Conservation (phyloP, 2,888 invertebrate species). For the Pyralis farinalis region DNA sequence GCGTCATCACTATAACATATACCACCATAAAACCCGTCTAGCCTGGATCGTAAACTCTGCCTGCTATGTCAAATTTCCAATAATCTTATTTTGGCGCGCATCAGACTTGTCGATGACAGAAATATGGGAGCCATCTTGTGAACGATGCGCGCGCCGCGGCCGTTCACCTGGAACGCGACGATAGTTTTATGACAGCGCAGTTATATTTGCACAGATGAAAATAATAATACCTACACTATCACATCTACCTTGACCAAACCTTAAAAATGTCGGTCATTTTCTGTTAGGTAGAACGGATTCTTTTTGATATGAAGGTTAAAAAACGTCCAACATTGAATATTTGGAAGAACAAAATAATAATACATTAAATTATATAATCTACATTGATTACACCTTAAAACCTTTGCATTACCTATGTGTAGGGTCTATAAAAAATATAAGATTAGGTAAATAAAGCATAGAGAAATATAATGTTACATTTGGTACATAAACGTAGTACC, state of each 20-base stretch:
- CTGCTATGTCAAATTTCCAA: conserved; percentile 75
- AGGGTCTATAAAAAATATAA: too few species aligned
- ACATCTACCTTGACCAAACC: conserved; percentile 53
- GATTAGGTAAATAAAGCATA: too few species aligned
- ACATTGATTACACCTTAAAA: too few species aligned
- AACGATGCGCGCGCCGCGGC: conserved; percentile 58
- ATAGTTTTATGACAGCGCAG: conserved; percentile 63
- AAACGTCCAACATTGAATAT: too few species aligned
- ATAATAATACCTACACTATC: conserved; percentile 39
- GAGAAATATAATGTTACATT: too few species aligned
- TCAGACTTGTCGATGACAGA: conserved; percentile 72
- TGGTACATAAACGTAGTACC: too few species aligned
- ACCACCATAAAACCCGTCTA: conserved; percentile 51
- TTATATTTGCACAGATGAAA: conserved; percentile 64
- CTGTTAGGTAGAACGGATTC: too few species aligned
- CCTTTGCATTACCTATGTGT: too few species aligned
- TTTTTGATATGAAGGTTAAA: too few species aligned
- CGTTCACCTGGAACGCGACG: conserved; percentile 74
- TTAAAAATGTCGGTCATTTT: conserved; percentile 35
- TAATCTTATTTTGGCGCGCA: conserved; percentile 80
- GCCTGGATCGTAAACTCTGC: conserved; percentile 61
- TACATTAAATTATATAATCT: too few species aligned
- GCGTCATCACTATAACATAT: conserved; percentile 60
- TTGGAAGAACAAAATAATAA: too few species aligned
- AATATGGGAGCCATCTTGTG: conserved; percentile 71